Conservation (phyloP, 2,113 vertebrate genomes). For the Peromyscus californicus region DNA sequence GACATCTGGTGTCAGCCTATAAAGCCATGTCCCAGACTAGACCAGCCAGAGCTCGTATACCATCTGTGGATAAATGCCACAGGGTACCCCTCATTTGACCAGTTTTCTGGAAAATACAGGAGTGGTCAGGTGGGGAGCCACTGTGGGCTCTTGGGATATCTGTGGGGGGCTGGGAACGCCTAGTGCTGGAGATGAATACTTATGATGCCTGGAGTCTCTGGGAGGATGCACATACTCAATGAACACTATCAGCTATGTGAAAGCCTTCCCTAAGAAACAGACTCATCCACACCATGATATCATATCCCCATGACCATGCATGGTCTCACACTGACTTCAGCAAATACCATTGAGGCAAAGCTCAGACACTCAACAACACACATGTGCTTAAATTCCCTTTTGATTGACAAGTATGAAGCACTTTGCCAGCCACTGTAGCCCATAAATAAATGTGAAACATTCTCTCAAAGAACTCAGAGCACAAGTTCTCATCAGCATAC, state of each 20-base stretch:
- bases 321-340: background rate
- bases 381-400: background rate
- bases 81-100: background rate
- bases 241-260: background rate
- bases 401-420: background rate
- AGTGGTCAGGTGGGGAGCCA: background rate
- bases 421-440: background rate
- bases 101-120: background rate
- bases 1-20: background rate
- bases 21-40: background rate
- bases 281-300: background rate
- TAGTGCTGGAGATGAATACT: background rate
- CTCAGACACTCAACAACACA: background rate
- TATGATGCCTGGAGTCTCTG: background rate
- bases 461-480: background rate
- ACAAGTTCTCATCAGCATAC: background rate
- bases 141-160: background rate
- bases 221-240: background rate
- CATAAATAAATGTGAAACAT: background rate
- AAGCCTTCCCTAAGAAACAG: background rate
- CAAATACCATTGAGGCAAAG: background rate
- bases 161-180: background rate
- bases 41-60: background rate
- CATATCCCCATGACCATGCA: fast-evolving
- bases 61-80: background rate